These are phyloP conservation scores for Bufo bufo DNA, from an alignment of 2,113 vertebrate species.

Conservation along the genomic window DNA sequence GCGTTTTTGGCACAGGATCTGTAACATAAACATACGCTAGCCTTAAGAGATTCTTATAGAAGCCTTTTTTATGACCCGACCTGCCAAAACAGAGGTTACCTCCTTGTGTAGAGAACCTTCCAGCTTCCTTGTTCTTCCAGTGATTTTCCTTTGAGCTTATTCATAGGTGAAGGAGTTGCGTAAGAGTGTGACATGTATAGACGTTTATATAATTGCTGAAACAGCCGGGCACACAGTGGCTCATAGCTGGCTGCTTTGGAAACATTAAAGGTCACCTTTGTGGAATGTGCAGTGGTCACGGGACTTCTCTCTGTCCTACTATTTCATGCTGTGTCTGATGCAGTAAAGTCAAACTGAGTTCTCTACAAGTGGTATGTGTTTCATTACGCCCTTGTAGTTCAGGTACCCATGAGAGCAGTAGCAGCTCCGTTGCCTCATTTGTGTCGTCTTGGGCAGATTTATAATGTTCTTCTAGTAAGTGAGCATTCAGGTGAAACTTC, in stretches of 20 bases:
- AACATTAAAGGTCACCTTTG: constrained; percentile 40
- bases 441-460: not conserved
- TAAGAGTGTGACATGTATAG: not conserved
- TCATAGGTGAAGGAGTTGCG: not conserved
- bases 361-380: not conserved
- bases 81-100: too few relatives aligned
- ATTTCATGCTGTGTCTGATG: constrained; percentile 9
- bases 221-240: not conserved
- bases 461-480: not conserved
- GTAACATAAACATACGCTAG: too few relatives aligned
- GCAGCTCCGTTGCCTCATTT: not conserved
- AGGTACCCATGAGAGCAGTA: not conserved
- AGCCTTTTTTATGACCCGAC: too few relatives aligned
- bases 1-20: too few relatives aligned
- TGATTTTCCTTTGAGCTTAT: not conserved
- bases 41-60: too few relatives aligned
- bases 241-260: not conserved
- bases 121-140: not conserved
- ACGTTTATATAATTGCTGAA: not conserved
- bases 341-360: not conserved
- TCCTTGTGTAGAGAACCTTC: not conserved
- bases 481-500: not conserved
- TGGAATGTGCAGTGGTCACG: constrained; percentile 42
- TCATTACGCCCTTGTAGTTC: not conserved
- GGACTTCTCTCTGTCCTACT: not conserved